Base-by-base conservation (phyloP, 2,797 vertebrate genomes). In the Bryconaethiops microstoma region DNA sequence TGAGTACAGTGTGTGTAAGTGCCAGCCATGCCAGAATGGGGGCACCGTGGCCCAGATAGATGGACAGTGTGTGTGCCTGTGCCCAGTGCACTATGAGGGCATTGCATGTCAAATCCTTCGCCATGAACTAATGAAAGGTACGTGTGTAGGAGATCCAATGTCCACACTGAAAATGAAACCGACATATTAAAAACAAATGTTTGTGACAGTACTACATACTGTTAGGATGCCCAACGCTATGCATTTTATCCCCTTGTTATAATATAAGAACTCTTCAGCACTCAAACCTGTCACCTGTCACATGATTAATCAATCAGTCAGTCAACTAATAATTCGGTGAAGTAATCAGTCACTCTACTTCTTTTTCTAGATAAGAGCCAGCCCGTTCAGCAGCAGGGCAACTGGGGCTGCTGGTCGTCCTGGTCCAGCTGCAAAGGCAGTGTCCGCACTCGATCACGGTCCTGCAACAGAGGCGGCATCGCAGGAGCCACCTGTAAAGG, bases 1-100 rank as follows among this genome's bases (percentile, higher is more conserved):
- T 0, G 96, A 99, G 87, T 96, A 96, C 74, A 97, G 76, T 17
- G 59, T 88, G 45, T 96, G 92, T 84, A 99, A 97, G 90, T 99
- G 96, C 75, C 84, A 89, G n/a, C 95, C 95, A 0, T 98, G 96
- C 80, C 91, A 92, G 4, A 97, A 99, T 6, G 97, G 96, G 64
- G 97, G 93, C 2, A 96, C 94, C 0, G 84, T 91, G 1, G 23
- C 94, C 10, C 90, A 96, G 55, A 4, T 98, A 54, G 94, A 98
- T 0, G 97, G 97, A 16, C 79, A 88, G 4, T 99, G 97, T 10
- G 16, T 89, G 0, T 99, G 97, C 21, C 62, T 95, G 69, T 99
- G 97, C 79, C 8, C 87, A 0, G 1, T 69, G 0, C 68, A 84
- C 14, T 96, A 92, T 25, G 88, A 93, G 12, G 97, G 97, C n/a